Evolutionary conservation across 2,797 vertebrate genomes (phyloP).

Genomic region (Myotis pilosus): DNA sequence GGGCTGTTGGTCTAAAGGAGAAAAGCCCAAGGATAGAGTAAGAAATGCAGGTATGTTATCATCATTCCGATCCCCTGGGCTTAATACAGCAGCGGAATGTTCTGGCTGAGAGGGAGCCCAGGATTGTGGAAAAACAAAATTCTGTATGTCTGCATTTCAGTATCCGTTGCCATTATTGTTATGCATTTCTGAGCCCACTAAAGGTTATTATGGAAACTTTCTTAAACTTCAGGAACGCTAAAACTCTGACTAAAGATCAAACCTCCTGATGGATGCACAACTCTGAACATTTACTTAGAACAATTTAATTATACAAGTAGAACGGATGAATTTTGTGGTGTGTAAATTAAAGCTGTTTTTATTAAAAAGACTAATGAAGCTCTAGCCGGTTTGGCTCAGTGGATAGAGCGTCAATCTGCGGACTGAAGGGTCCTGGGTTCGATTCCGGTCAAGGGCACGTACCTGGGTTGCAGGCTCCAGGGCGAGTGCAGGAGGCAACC

Average conservation of each 20-base stretch:
- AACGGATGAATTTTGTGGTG: neutral
- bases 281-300: neutral
- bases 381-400: no score
- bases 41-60: neutral
- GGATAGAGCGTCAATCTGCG: no score
- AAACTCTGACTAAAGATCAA: constrained; percentile 27
- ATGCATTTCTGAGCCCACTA: neutral
- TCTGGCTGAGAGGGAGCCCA: neutral
- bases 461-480: no score
- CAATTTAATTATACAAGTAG: neutral
- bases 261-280: neutral
- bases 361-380: neutral
- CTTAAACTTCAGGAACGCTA: neutral
- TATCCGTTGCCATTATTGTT: neutral
- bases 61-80: neutral
- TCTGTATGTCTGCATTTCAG: neutral
- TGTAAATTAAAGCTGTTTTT: neutral
- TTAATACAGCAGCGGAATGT: neutral
- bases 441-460: no score
- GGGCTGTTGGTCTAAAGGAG: neutral
- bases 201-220: neutral
- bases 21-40: neutral
- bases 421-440: no score
- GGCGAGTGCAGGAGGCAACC: no score
- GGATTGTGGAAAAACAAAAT: constrained; percentile 24